A percentile compares a stretch with the other conserved stretches of the same genome.
Evolutionary conservation across 2,888 invertebrate genomes (phyloP).

Genomic region (Cephus nigrinus): DNA sequence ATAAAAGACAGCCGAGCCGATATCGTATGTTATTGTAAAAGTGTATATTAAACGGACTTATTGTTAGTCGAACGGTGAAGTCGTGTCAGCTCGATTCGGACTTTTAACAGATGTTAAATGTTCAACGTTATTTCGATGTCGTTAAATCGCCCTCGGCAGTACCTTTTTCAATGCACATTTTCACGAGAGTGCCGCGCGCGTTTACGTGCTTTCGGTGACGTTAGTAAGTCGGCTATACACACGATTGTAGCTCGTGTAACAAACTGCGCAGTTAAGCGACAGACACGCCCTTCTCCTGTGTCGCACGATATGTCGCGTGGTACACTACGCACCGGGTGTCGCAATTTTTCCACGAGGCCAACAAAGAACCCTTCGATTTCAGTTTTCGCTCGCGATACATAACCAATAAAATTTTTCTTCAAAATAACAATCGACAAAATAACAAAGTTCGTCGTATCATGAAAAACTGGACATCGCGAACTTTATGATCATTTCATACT

Average conservation of each 20-base stretch:
- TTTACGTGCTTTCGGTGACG: constrained; percentile 18
- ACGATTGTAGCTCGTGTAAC: constrained; percentile 59
- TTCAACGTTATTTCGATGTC: neutral
- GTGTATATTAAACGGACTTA: neutral
- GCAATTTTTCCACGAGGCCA: constrained; percentile 16
- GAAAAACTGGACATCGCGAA: neutral
- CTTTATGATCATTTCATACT: neutral
- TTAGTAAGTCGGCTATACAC: constrained; percentile 23
- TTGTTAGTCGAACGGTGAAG: neutral
- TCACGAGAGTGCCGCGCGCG: neutral
- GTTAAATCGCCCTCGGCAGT: neutral
- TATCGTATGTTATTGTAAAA: neutral
- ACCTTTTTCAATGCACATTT: neutral
- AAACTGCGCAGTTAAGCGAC: constrained; percentile 63
- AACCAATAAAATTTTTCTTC: neutral
- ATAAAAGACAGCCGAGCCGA: neutral
- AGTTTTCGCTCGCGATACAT: neutral
- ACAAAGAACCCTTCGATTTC: neutral
- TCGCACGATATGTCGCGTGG: constrained; percentile 56
- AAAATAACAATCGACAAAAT: neutral
- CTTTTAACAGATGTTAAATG: neutral
- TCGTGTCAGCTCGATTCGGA: neutral
- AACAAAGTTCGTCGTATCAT: neutral
- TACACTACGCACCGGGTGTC: constrained; percentile 51
- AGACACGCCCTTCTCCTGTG: constrained; percentile 63